Conservation (phyloP, 2,888 invertebrate genomes). For the Serrognathus titanus region DNA sequence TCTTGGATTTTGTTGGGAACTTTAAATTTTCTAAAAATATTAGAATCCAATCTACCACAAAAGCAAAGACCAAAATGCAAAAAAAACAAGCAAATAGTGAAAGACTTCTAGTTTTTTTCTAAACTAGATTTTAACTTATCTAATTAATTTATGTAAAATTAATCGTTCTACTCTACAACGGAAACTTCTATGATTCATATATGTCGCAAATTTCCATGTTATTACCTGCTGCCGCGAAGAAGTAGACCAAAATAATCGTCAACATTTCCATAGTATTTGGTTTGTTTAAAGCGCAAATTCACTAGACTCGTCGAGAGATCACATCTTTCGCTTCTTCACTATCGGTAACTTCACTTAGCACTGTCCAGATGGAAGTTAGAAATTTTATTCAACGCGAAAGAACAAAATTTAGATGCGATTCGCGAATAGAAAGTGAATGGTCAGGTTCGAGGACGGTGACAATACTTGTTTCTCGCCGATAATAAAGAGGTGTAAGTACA, state of each 20-base stretch:
- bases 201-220: background rate
- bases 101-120: no score
- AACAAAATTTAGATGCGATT: slow-evolving; percentile 25
- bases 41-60: no score
- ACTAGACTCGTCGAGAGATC: background rate
- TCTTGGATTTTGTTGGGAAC: no score
- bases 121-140: no score
- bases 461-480: slow-evolving; percentile 24
- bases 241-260: slow-evolving; percentile 1
- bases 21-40: no score
- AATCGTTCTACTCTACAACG: no score
- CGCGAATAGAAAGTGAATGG: slow-evolving; percentile 35
- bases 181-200: no score
- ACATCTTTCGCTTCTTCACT: slow-evolving; percentile 19
- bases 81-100: no score
- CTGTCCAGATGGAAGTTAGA: slow-evolving; percentile 4
- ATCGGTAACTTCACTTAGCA: slow-evolving; percentile 15
- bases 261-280: slow-evolving; percentile 4
- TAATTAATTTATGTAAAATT: no score
- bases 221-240: slow-evolving; percentile 4
- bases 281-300: slow-evolving; percentile 1
- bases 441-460: slow-evolving; percentile 25
- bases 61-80: no score
- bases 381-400: slow-evolving; percentile 10
- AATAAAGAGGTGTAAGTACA: no score